Evolutionary conservation across 2,797 vertebrate species (phyloP).

Genomic region (Periophthalmus magnuspinnatus): DNA sequence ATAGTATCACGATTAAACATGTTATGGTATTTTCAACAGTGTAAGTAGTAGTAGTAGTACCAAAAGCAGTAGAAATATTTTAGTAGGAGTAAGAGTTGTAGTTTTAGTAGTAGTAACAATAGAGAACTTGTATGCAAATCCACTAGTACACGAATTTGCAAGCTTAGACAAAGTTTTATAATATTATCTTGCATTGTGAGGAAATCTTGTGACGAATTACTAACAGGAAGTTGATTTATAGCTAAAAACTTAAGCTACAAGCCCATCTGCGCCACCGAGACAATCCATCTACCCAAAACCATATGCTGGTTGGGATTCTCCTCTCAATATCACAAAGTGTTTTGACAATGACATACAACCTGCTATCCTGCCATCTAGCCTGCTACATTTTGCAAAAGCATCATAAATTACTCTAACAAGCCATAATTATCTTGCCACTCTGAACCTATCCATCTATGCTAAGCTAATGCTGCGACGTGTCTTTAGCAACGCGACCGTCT

Average conservation of each 20-base stretch:
- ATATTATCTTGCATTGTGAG: neutral
- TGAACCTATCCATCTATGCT: conserved; percentile 26
- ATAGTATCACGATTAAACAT: neutral
- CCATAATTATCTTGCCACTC: conserved; percentile 34
- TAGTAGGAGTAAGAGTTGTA: too few relatives aligned
- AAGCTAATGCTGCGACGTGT: conserved; percentile 24
- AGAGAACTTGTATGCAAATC: too few relatives aligned
- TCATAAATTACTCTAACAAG: conserved; percentile 40
- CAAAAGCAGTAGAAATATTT: too few relatives aligned
- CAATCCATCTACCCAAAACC: neutral
- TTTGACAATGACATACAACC: conserved; percentile 27
- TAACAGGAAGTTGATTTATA: conserved; percentile 9
- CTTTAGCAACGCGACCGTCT: conserved; percentile 12
- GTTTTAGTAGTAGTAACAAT: too few relatives aligned
- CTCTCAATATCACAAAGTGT: conserved; percentile 9
- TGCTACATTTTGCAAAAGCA: conserved; percentile 13
- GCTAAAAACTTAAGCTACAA: neutral
- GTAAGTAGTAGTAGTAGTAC: too few relatives aligned
- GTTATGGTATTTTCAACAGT: neutral
- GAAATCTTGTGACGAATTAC: conserved; percentile 13
- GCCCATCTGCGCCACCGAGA: neutral
- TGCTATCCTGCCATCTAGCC: conserved; percentile 3
- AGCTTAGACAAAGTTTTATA: neutral
- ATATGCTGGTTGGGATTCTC: neutral
- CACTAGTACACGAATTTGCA: neutral